Evolutionary conservation across 1,140 invertebrate species (phyloP).

Genomic region (Acromyrmex heyeri): DNA sequence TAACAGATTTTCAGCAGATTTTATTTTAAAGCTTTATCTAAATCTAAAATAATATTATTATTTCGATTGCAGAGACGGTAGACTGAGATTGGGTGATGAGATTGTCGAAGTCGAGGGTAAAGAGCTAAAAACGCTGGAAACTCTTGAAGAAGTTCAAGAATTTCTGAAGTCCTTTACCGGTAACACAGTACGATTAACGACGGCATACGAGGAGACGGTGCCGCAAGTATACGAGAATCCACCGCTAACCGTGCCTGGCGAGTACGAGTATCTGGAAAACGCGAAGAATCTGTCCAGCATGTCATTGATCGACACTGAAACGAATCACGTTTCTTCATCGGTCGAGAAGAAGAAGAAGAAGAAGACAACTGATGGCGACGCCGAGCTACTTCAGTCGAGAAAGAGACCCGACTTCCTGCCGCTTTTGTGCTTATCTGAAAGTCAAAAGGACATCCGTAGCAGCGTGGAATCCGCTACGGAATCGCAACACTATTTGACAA

Average conservation of each 20-base stretch:
- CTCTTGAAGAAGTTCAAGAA: conserved; percentile 88
- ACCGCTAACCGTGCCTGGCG: conserved; percentile 62
- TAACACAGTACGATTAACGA: conserved; percentile 81
- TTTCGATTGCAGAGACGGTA: conserved; percentile 90
- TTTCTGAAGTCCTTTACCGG: conserved; percentile 83
- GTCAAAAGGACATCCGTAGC: conserved; percentile 71
- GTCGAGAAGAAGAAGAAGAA: conserved; percentile 34
- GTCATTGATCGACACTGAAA: conserved; percentile 74
- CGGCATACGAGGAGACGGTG: conserved; percentile 83
- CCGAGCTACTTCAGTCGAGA: conserved; percentile 53
- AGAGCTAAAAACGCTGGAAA: conserved; percentile 91
- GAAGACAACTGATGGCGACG: not conserved
- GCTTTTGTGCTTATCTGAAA: conserved; percentile 75
- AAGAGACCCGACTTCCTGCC: conserved; percentile 83
- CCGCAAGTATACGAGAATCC: conserved; percentile 81
- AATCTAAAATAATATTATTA: not conserved
- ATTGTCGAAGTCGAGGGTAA: conserved; percentile 95
- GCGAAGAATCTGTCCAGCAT: conserved; percentile 81
- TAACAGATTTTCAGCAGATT: not conserved
- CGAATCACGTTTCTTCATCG: conserved; percentile 63
- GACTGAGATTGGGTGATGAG: conserved; percentile 93
- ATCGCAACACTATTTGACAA: conserved; percentile 86
- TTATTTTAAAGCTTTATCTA: not conserved
- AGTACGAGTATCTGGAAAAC: conserved; percentile 81
- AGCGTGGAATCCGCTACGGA: conserved; percentile 81